phyloP scores from a whole-genome alignment of 2,888 invertebrate genomes.

The Lasioglossum lativentre region DNA sequence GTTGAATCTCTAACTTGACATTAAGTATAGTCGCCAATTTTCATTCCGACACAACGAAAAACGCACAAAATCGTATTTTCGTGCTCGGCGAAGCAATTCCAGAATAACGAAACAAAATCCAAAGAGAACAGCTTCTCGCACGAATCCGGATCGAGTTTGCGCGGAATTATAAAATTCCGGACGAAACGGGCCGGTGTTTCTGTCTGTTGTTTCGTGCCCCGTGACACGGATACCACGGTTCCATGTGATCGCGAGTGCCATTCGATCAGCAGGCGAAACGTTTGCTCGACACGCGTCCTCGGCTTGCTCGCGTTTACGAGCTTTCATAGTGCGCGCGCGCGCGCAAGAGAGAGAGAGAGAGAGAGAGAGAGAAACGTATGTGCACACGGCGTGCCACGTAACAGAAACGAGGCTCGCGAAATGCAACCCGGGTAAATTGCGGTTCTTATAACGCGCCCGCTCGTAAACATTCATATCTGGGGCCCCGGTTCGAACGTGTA shows the following conservation, averaged over 20 bases:
- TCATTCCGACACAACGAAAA: no score
- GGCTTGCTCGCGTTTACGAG: constrained; percentile 52
- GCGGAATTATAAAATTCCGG: background rate
- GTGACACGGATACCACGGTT: constrained; percentile 38
- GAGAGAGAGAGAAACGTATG: background rate
- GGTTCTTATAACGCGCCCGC: constrained; percentile 53
- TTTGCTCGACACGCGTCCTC: constrained; percentile 34
- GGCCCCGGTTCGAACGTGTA: constrained; percentile 44
- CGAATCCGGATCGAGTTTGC: background rate
- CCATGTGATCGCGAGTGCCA: constrained; percentile 31
- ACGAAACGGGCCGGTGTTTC: background rate
- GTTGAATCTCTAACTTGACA: no score
- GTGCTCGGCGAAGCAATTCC: no score
- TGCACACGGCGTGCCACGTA: constrained; percentile 28
- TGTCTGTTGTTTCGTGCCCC: background rate
- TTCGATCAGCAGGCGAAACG: constrained; percentile 55
- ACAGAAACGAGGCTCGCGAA: constrained; percentile 59
- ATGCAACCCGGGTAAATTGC: constrained; percentile 65
- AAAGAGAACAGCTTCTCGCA: background rate
- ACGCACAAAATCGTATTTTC: no score
- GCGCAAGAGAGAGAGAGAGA: no score
- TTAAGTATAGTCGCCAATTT: no score
- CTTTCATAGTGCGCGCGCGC: background rate
- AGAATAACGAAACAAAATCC: no score
- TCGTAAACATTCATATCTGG: constrained; percentile 72